A percentile compares a stretch with the other conserved stretches of the same genome.
Evolutionary conservation across 1,140 invertebrate genomes (phyloP).

Genomic region (Meloidogyne exigua): DNA sequence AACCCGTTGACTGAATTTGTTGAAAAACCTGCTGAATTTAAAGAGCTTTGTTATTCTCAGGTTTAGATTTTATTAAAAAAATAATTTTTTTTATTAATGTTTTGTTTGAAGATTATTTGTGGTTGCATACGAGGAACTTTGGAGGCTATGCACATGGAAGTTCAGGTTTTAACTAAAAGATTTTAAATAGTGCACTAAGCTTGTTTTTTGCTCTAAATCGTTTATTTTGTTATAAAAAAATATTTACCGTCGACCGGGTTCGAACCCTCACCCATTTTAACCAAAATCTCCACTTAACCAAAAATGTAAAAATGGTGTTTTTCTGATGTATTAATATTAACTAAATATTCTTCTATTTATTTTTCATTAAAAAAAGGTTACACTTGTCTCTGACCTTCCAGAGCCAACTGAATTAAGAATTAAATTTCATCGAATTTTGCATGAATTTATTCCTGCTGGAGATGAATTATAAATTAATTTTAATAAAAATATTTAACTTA

Average conservation of each 20-base stretch:
- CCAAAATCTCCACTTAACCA: no score
- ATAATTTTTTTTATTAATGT: background rate
- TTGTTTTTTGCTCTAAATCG: no score
- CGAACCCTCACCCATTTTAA: no score
- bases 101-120: slow-evolving; percentile 72
- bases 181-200: no score
- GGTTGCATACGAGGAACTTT: slow-evolving; percentile 94
- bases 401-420: slow-evolving; percentile 94
- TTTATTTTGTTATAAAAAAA: no score
- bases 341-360: background rate
- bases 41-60: slow-evolving; percentile 84
- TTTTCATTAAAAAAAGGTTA: background rate
- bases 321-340: no score
- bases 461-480: slow-evolving; percentile 77
- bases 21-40: slow-evolving; percentile 84
- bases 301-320: no score
- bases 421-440: slow-evolving; percentile 89
- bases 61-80: background rate
- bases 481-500: background rate
- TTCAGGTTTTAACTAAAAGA: slow-evolving; percentile 70
- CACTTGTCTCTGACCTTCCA: slow-evolving; percentile 81
- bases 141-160: slow-evolving; percentile 88
- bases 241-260: no score
- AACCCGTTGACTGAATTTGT: slow-evolving; percentile 98
- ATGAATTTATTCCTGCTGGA: slow-evolving; percentile 94